phyloP scores from a whole-genome alignment of 2,113 vertebrate genomes.

The Bolborhynchus lineola region DNA sequence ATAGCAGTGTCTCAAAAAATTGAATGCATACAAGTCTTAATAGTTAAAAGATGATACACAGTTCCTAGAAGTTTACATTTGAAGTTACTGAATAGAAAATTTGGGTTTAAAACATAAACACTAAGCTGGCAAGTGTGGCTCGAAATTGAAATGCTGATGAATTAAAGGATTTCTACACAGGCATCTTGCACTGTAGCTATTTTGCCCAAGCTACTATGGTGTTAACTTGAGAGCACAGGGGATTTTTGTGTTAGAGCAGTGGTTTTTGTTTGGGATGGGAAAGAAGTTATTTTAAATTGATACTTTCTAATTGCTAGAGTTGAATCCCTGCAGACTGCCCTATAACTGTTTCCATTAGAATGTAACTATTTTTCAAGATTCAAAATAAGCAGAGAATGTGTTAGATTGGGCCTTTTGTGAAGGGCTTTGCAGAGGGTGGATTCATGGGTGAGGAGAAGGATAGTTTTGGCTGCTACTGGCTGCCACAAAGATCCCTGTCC shows the following conservation, averaged over 20 bases:
- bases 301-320: not conserved
- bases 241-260: not conserved
- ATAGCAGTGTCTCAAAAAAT: not conserved
- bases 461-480: not conserved
- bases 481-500: not conserved
- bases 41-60: not conserved
- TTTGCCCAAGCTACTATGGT: not conserved
- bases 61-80: not conserved
- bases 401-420: not conserved
- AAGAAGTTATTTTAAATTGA: not conserved
- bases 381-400: not conserved
- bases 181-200: not conserved
- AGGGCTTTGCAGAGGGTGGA: not conserved
- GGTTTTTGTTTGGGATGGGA: not conserved
- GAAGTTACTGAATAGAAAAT: not conserved
- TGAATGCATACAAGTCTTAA: not conserved
- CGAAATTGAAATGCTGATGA: not conserved
- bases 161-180: not conserved
- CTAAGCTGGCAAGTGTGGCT: not conserved
- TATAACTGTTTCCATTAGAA: not conserved
- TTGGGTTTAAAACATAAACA: not conserved
- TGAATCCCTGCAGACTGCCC: not conserved
- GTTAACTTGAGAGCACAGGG: not conserved
- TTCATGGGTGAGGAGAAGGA: not conserved
- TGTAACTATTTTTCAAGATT: not conserved